Base-by-base conservation (phyloP, 2,797 vertebrate species). In the Sphenodon punctatus region DNA sequence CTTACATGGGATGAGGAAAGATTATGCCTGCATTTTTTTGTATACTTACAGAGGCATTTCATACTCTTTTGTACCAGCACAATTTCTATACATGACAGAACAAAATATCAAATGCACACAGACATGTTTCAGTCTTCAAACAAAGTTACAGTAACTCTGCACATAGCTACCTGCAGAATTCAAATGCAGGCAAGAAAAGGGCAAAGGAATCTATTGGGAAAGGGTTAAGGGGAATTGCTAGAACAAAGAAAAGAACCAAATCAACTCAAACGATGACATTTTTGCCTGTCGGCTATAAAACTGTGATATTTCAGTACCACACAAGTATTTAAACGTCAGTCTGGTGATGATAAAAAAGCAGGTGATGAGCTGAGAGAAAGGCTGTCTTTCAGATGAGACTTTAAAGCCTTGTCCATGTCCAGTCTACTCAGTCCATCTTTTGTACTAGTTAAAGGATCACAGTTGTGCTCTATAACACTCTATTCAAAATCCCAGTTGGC, bases 181-280 rank as follows among this genome's bases (percentile, higher is more conserved):
- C 66, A 72, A 75, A 77, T 59, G 3, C 30, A 74, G 34, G 34
- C 34, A 36, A 39, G 25, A 7, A 71, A 3, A 38, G 67, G 23
- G 43, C 36, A 34, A 36, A 34, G 34, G 36, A 55, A 65, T 65
- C 39, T 23, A 42, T 10, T 27, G 36, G 42, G 59, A 51, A 75
- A 80, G 87, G 73, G 51, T 61, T 12, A 13, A 83, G 59, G 19
- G 42, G 56, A 82, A 61, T 42, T 75, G 82, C 53, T 88, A 91
- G 72, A 71, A 70, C 66, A 42, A 66, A 73, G 69, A 69, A 36
- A 77, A 68, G 64, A 34, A 13, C 3, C 67, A 64, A 72, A 73
- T 84, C 12, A 64, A 77, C 73, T 91, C 69, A 2, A 10, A 51
- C 71, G 72, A 70, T 23, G 46, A 49, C 3, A 25, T 61, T 88